Base-by-base conservation (phyloP, 2,888 invertebrate species). In the Tanytarsus gracilentus region DNA sequence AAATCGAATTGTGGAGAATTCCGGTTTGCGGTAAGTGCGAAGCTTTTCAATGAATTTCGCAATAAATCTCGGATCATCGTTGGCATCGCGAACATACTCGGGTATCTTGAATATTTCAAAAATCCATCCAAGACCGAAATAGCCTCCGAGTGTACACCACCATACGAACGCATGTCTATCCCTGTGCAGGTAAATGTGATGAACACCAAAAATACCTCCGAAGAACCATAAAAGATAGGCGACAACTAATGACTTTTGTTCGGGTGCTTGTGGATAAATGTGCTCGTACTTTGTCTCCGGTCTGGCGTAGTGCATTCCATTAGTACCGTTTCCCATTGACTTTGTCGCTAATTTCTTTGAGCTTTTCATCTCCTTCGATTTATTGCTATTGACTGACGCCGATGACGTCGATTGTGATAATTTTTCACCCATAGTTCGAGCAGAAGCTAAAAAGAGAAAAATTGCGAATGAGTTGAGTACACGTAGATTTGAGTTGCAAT, bases 131-230 rank as follows among this genome's bases (percentile, higher is more conserved):
- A 88, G 68, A 0, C 91, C 88, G 66, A 82, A 78, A 68, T 88
- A 90, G 3, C 94, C 94, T 23, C 74, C 94, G 16, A 90, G 74
- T 0, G 92, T 90, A 62, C 85, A 84, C 83, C 89, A 88, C 82
- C 89, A 92, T 1, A 94, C 78, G 69, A 96, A 88, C 0, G 91
- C 96, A 67, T 97, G 97, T 21, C 84, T 79, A 72, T 95, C 92
- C 61, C 96, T 78, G 59, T 84, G 81, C 64, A 97, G 76, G 73
- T 97, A 97, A 68, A 96, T 82, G 70, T 95, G 92, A 73, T 97
- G 97, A 4, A 88, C 74, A 0, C 96, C 96, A 65, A 91, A 84
- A 66, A 88, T 73, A 4, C 97, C 97, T 16, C 92, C 91, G 65
- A 91, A 79, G 0, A 93, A 68, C 95, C 95, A 97, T 39, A 86